Conservation (phyloP, 2,797 vertebrate species). For the Coregonus suidteri region DNA sequence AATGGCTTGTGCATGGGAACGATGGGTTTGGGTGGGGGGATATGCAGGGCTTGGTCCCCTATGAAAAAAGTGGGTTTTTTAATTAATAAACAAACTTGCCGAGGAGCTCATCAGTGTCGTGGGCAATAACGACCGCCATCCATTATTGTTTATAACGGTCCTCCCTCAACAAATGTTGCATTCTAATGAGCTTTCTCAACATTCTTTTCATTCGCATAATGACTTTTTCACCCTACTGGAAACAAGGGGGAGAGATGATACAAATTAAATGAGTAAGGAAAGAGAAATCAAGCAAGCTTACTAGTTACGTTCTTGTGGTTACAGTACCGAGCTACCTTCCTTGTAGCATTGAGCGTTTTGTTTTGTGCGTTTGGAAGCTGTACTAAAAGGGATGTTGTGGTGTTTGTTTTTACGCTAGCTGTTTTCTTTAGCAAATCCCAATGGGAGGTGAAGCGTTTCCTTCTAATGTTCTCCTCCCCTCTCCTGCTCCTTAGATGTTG, state of each 20-base stretch:
- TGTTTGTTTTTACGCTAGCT: constrained; percentile 72
- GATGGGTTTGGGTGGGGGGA: constrained; percentile 25
- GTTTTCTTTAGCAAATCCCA: constrained; percentile 72
- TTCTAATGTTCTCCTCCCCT: constrained; percentile 67
- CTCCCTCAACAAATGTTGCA: constrained; percentile 97
- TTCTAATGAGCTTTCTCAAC: constrained; percentile 97
- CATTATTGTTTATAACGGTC: constrained; percentile 98
- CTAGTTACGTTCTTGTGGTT: constrained; percentile 40
- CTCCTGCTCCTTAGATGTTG: constrained; percentile 70
- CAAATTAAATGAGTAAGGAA: constrained; percentile 81
- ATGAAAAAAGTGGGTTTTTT: constrained; percentile 73
- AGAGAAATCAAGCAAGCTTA: constrained; percentile 59
- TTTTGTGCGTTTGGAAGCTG: constrained; percentile 57
- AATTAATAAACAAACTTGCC: constrained; percentile 99
- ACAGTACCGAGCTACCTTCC: constrained; percentile 16
- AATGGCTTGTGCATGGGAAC: constrained; percentile 85
- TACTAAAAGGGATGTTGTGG: constrained; percentile 45
- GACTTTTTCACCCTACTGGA: constrained; percentile 87
- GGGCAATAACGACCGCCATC: constrained; percentile 97
- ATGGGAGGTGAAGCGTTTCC: constrained; percentile 63
- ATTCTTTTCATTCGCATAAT: constrained; percentile 87
- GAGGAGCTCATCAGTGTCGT: constrained; percentile 99
- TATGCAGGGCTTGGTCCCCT: constrained; percentile 16
- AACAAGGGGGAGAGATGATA: constrained; percentile 57
- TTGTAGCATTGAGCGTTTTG: constrained; percentile 62